Percentiles rank a stretch among this genome's conserved stretches.
These are phyloP conservation scores for Asteroscopus sphinx DNA, from an alignment of 2,888 invertebrate species.

Conservation along the genomic window DNA sequence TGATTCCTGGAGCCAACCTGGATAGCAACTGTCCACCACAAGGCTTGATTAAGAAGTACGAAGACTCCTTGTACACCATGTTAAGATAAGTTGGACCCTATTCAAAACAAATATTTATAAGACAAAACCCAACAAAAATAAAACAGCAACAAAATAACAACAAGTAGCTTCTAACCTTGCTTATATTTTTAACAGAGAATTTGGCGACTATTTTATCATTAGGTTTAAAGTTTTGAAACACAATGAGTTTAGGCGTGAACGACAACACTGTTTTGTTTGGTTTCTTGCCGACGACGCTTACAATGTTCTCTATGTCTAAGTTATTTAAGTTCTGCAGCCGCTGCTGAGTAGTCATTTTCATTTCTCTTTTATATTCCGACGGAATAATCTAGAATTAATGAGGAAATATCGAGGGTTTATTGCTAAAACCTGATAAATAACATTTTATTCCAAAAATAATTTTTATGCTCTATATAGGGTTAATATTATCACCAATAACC, in stretches of 20 bases:
- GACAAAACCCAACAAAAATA: background rate
- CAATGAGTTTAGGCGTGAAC: constrained; percentile 86
- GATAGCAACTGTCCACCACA: constrained; percentile 78
- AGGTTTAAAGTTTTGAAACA: constrained; percentile 91
- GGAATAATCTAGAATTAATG: constrained; percentile 70
- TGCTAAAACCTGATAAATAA: too few relatives aligned
- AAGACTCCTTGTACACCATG: constrained; percentile 83
- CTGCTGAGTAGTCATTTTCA: constrained; percentile 76
- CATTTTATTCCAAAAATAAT: too few relatives aligned
- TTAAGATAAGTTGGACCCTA: constrained; percentile 88
- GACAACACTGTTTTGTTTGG: constrained; percentile 68
- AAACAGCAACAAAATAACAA: constrained; percentile 8
- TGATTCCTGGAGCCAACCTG: constrained; percentile 93
- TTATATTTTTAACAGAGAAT: constrained; percentile 89
- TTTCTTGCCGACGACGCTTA: constrained; percentile 58
- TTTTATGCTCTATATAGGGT: too few relatives aligned
- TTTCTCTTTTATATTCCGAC: constrained; percentile 80
- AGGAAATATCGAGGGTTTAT: background rate
- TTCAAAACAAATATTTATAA: constrained; percentile 38
- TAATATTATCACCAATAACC: too few relatives aligned
- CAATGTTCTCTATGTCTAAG: constrained; percentile 76
- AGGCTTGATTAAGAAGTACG: constrained; percentile 86
- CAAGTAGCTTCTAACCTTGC: constrained; percentile 80
- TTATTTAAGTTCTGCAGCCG: constrained; percentile 74
- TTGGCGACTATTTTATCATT: constrained; percentile 86